Percentiles rank a stretch among this genome's conserved stretches.
Evolutionary conservation across 2,888 invertebrate species (phyloP).

Genomic region (Rotaria sp.): DNA sequence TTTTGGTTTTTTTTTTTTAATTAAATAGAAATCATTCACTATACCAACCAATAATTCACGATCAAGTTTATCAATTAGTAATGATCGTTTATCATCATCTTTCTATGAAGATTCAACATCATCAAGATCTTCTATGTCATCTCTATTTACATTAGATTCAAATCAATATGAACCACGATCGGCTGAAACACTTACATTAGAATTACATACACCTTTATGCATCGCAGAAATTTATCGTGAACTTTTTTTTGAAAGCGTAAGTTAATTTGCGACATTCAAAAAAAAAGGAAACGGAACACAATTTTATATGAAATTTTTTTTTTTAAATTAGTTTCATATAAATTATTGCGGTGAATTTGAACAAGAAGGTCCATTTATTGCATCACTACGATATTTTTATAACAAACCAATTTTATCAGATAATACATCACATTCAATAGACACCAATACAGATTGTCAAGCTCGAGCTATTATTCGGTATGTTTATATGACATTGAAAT

Average conservation of each 20-base stretch:
- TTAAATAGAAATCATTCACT: neutral
- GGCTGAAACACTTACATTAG: neutral
- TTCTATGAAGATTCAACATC: neutral
- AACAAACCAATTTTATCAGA: neutral
- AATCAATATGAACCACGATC: neutral
- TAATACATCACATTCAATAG: too few species aligned
- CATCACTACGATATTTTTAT: neutral
- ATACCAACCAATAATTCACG: neutral
- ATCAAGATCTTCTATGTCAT: neutral
- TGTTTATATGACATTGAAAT: neutral
- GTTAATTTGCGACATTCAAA: neutral
- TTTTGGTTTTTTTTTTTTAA: too few species aligned
- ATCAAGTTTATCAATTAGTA: neutral
- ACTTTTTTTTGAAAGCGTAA: neutral
- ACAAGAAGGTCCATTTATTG: neutral
- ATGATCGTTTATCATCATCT: neutral
- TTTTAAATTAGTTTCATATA: neutral
- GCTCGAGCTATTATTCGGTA: constrained; percentile 9
- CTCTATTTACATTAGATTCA: neutral
- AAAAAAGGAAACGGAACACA: neutral
- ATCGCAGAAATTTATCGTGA: neutral
- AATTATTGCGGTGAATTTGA: constrained; percentile 16
- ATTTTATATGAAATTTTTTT: neutral
- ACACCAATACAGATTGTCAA: neutral
- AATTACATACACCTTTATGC: neutral